A percentile compares a stretch with the other conserved stretches of the same genome.
Conservation (phyloP, 2,888 invertebrate species). For the Atherix ibis region DNA sequence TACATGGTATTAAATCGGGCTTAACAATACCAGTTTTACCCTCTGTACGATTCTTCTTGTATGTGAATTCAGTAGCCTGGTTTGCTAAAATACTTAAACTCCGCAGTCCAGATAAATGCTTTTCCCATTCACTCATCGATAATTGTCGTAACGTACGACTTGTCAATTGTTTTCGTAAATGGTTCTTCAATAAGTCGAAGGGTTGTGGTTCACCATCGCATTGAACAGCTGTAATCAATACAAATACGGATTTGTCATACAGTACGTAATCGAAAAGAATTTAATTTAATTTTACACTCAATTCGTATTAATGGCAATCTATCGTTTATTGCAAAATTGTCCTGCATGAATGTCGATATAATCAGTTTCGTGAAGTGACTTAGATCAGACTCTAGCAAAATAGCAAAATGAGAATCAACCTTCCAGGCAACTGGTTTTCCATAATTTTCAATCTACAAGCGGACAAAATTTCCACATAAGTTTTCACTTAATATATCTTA, state of each 20-base stretch:
- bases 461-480: neutral
- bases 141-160: slow-evolving; percentile 23
- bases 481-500: neutral
- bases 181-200: slow-evolving; percentile 34
- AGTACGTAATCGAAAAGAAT: neutral
- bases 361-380: slow-evolving; percentile 53
- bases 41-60: slow-evolving; percentile 26
- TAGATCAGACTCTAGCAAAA: slow-evolving; percentile 62
- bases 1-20: slow-evolving; percentile 23
- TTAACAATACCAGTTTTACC: slow-evolving; percentile 22
- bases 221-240: slow-evolving; percentile 41
- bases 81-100: slow-evolving; percentile 27
- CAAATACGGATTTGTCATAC: neutral
- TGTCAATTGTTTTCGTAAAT: slow-evolving; percentile 27
- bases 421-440: slow-evolving; percentile 70
- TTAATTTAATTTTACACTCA: slow-evolving; percentile 45
- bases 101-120: slow-evolving; percentile 26
- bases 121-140: slow-evolving; percentile 24
- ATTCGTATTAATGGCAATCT: slow-evolving; percentile 57
- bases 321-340: slow-evolving; percentile 59
- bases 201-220: slow-evolving; percentile 41
- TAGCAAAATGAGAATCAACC: slow-evolving; percentile 53
- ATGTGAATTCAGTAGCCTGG: slow-evolving; percentile 30
- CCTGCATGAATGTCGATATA: slow-evolving; percentile 53
- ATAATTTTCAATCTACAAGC: slow-evolving; percentile 55